These are phyloP conservation scores for Mungos mungo DNA, from an alignment of 2,113 vertebrate genomes.

Conservation along the genomic window DNA sequence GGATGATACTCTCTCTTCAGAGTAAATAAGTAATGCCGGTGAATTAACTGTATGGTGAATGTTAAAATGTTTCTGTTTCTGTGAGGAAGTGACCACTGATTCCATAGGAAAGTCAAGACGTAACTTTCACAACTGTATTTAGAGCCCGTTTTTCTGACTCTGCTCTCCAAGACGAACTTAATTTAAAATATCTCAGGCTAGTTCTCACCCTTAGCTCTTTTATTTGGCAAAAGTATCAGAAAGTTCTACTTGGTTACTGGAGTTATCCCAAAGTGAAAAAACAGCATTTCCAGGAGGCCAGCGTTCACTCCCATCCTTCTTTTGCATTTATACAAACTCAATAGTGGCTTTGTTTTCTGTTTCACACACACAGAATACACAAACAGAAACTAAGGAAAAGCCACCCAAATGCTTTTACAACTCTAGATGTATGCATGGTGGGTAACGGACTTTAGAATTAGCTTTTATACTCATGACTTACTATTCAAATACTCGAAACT, in stretches of 20 bases:
- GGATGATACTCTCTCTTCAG: background rate
- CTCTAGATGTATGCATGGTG: background rate
- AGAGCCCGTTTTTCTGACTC: background rate
- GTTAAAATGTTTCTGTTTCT: background rate
- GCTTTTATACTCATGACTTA: background rate
- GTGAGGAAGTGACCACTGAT: slow-evolving; percentile 18
- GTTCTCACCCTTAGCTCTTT: slow-evolving; percentile 61
- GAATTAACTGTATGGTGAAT: background rate
- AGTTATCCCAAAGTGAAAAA: slow-evolving; percentile 68
- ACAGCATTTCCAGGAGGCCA: slow-evolving; percentile 57
- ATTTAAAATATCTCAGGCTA: slow-evolving; percentile 29
- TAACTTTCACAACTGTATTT: slow-evolving; percentile 34
- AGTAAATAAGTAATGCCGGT: background rate
- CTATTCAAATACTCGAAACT: background rate
- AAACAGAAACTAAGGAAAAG: background rate
- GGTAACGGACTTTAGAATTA: background rate
- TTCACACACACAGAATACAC: background rate
- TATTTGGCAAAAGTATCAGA: slow-evolving; percentile 74
- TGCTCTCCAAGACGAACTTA: background rate
- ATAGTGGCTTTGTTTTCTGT: slow-evolving; percentile 70
- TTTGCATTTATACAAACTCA: slow-evolving; percentile 63
- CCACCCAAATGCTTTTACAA: background rate
- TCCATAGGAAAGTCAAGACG: background rate
- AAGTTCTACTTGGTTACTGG: slow-evolving; percentile 74
- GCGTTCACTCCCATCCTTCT: slow-evolving; percentile 27